Evolutionary conservation across 2,797 vertebrate genomes (phyloP).

Genomic region (Cercopithecus petaurista): DNA sequence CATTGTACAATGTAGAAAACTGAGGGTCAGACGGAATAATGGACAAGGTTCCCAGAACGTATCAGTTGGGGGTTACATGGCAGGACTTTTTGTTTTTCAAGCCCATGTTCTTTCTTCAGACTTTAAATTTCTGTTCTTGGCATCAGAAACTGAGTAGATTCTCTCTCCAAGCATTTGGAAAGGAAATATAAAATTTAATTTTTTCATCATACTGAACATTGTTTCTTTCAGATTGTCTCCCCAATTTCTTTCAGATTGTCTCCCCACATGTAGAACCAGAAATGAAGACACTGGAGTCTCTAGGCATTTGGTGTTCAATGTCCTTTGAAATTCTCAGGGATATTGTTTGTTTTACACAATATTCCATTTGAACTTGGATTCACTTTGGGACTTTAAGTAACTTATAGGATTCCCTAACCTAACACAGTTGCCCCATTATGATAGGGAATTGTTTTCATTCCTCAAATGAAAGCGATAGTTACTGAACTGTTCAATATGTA

Average conservation of each 20-base stretch:
- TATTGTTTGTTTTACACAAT: accelerated
- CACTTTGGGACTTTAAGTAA: not conserved
- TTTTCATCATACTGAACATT: not conserved
- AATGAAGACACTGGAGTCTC: not conserved
- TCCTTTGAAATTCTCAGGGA: too few species aligned
- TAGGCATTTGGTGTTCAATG: not conserved
- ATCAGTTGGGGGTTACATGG: not conserved
- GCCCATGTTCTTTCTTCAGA: accelerated
- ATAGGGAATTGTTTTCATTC: not conserved
- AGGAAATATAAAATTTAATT: not conserved
- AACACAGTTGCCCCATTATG: too few species aligned
- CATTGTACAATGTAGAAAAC: not conserved
- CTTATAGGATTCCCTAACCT: not conserved
- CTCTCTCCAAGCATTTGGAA: not conserved
- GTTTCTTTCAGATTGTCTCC: not conserved
- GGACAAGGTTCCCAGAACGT: accelerated
- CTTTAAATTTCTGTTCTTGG: not conserved
- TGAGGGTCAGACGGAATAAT: accelerated
- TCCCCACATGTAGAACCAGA: too few species aligned
- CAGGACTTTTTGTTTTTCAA: not conserved
- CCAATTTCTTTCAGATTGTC: not conserved
- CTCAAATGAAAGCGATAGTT: too few species aligned
- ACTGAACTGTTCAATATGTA: not conserved
- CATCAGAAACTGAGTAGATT: too few species aligned
- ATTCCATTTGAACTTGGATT: not conserved